Base-by-base conservation (phyloP, 2,888 invertebrate genomes). In the Drosophila mulleri region DNA sequence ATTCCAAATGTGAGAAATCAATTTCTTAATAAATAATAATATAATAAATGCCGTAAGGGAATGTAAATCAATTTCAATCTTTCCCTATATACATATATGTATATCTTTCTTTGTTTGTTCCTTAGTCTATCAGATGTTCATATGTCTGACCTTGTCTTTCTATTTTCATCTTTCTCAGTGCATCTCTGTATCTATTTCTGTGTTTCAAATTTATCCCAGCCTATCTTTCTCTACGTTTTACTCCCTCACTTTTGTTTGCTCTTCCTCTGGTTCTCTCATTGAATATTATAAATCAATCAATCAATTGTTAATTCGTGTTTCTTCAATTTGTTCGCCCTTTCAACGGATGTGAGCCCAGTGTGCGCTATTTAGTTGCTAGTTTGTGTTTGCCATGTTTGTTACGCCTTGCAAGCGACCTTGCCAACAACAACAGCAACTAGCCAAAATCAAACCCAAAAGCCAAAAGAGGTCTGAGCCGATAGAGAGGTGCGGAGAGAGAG, bases 371-470 rank as follows among this genome's bases (percentile, higher is more conserved):
- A 61, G 60, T 61, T 73, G 57, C 50, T 56, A 68, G 59, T 67
- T 57, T 47, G 65, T 72, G 74, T 71, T 66, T 62, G 68, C 67
- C 67, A 58, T 76, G 79, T 83, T 82, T 72, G 74, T 75, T 72
- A 72, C 66, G 75, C 70, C 74, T 80, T 75, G 74, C 70, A 59
- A 68, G 69, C 84, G 84, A 84, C 87, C 84, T 86, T 84, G 87
- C 37, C 87, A 79, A 83, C 78, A 86, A 78, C 70, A 86, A 78
- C 70, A 84, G 70, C 72, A 83, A 72, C 86, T 82, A 78, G 84
- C 78, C 82, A 60, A 82, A 86, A 75, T 75, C 75, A 64, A 80
- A 70, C 69, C 84, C 67, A 77, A 80, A 78, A 69, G 72, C 64
- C 52, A 75, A 65, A 75, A 60, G 64, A 64, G 73, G 72, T 72